Percentiles rank a stretch among this genome's conserved stretches.
Evolutionary conservation across 2,113 vertebrate species (phyloP).

Genomic region (Toxostoma redivivum): DNA sequence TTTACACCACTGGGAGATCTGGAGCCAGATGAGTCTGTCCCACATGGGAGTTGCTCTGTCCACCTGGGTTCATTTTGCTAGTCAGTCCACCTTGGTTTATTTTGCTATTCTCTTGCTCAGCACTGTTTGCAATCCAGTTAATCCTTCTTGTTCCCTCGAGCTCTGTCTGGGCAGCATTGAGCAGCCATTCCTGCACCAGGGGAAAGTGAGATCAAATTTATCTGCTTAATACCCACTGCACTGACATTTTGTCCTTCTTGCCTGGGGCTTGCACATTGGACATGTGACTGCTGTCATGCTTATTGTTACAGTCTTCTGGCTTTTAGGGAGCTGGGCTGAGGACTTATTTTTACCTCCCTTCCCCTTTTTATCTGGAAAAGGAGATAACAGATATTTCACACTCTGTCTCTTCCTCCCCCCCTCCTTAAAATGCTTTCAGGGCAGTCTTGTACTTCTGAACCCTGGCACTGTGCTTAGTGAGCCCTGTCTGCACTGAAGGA

Average conservation of each 20-base stretch:
- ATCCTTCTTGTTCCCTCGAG: neutral
- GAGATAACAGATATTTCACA: neutral
- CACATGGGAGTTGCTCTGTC: neutral
- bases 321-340: neutral
- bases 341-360: neutral
- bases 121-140: neutral
- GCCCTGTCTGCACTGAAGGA: neutral
- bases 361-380: neutral
- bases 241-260: conserved; percentile 27
- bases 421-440: neutral
- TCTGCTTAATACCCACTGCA: neutral
- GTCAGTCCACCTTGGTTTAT: neutral
- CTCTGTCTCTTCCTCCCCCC: neutral
- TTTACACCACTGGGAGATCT: neutral
- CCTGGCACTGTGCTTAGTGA: neutral
- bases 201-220: neutral
- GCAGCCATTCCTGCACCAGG: neutral
- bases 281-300: neutral
- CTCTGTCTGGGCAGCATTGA: neutral
- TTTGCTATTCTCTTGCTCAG: neutral
- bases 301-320: neutral
- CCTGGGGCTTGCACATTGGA: neutral
- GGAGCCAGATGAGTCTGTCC: neutral
- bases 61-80: neutral
- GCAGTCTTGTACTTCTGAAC: neutral